These are phyloP conservation scores for Stegana nigrithorax DNA, from an alignment of 2,888 invertebrate species.

Conservation along the genomic window DNA sequence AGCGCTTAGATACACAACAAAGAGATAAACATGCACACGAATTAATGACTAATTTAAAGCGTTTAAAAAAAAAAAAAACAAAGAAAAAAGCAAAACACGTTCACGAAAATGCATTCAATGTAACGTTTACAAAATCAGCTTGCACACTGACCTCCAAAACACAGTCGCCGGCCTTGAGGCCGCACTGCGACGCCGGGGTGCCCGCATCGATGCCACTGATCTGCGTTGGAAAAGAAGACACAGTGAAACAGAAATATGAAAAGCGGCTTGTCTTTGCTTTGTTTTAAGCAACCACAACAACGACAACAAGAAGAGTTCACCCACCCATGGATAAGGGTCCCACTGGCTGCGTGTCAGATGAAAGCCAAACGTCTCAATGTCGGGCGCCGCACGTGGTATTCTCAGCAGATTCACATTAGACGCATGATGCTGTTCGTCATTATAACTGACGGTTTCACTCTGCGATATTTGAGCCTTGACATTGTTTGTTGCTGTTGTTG, in stretches of 20 bases:
- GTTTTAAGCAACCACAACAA: too few species aligned
- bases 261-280: slow-evolving; percentile 9
- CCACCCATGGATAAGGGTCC: slow-evolving; percentile 87
- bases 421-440: slow-evolving; percentile 43
- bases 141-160: slow-evolving; percentile 74
- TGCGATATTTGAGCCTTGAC: background rate
- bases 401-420: slow-evolving; percentile 68
- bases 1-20: too few species aligned
- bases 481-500: background rate
- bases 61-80: background rate
- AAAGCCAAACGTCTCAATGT: slow-evolving; percentile 75
- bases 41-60: background rate
- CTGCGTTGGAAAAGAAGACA: slow-evolving; percentile 53
- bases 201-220: slow-evolving; percentile 74
- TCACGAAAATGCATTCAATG: background rate
- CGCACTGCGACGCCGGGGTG: slow-evolving; percentile 75
- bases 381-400: slow-evolving; percentile 72
- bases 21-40: background rate
- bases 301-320: too few species aligned
- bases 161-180: slow-evolving; percentile 79
- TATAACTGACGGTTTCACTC: background rate
- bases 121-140: too few species aligned
- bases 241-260: too few species aligned
- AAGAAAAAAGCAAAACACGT: background rate
- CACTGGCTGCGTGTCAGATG: slow-evolving; percentile 80